phyloP scores from a whole-genome alignment of 1,140 invertebrate genomes.

The Diuraphis noxia region DNA sequence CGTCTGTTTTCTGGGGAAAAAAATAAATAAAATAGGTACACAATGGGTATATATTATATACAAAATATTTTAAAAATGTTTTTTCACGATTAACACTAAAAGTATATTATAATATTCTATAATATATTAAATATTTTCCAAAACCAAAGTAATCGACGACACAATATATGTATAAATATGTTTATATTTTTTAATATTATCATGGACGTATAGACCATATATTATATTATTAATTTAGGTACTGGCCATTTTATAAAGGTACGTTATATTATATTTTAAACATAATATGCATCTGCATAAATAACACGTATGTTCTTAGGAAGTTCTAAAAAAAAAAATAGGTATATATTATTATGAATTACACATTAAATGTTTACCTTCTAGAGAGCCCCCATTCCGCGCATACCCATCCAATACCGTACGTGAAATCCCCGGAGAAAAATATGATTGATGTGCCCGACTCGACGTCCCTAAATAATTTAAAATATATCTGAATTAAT shows the following conservation, averaged over 20 bases:
- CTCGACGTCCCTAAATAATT: neutral
- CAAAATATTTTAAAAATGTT: neutral
- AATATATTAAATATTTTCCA: slow-evolving; percentile 11
- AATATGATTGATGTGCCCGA: neutral
- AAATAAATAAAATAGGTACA: neutral
- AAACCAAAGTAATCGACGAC: neutral
- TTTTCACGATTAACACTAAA: neutral
- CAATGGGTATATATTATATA: neutral
- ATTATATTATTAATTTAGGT: neutral
- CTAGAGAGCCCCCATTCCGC: neutral
- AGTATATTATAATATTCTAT: neutral
- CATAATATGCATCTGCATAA: neutral
- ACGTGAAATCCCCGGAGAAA: neutral
- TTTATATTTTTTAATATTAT: neutral
- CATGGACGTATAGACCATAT: neutral
- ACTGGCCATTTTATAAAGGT: neutral
- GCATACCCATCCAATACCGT: neutral
- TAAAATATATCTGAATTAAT: neutral
- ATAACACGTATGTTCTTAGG: neutral
- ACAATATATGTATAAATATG: neutral
- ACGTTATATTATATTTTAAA: neutral
- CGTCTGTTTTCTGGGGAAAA: neutral
- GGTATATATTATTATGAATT: neutral
- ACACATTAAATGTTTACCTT: neutral
- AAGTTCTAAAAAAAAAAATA: neutral